Evolutionary conservation across 2,113 vertebrate genomes (phyloP).

Genomic region (Mobula hypostoma): DNA sequence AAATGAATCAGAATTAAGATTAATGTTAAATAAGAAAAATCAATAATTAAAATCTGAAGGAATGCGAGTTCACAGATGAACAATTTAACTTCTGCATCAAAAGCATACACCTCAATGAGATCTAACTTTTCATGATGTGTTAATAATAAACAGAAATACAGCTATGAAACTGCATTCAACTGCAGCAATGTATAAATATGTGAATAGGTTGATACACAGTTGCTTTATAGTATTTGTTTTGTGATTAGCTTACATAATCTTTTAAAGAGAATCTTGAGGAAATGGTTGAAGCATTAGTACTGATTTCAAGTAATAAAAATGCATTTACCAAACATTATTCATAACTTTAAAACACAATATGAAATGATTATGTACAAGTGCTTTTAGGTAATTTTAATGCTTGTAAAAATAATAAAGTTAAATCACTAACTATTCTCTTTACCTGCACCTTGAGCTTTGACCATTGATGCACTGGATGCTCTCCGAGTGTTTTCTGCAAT

Average conservation of each 20-base stretch:
- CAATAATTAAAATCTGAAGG: too few relatives aligned
- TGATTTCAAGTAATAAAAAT: neutral
- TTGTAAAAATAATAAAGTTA: neutral
- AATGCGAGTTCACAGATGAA: too few relatives aligned
- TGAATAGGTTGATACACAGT: neutral
- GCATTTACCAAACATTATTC: too few relatives aligned
- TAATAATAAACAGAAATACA: neutral
- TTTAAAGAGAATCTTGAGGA: neutral
- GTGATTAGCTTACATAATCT: neutral
- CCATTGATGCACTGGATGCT: slow-evolving; percentile 56
- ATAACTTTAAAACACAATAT: too few relatives aligned
- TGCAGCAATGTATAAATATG: neutral
- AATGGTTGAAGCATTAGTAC: neutral
- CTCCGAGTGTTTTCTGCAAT: slow-evolving; percentile 68
- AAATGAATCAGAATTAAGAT: too few relatives aligned
- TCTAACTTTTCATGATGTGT: neutral
- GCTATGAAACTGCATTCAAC: neutral
- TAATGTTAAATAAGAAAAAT: too few relatives aligned
- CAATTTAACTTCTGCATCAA: neutral
- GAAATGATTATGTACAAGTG: neutral
- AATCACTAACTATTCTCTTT: neutral
- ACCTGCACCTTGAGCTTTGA: slow-evolving; percentile 30
- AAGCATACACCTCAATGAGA: neutral
- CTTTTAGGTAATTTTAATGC: neutral
- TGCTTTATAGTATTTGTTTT: neutral